Percentiles rank a stretch among this genome's conserved stretches.
phyloP scores from a whole-genome alignment of 2,888 invertebrate genomes.

The Rhimphoctona megacephalus region DNA sequence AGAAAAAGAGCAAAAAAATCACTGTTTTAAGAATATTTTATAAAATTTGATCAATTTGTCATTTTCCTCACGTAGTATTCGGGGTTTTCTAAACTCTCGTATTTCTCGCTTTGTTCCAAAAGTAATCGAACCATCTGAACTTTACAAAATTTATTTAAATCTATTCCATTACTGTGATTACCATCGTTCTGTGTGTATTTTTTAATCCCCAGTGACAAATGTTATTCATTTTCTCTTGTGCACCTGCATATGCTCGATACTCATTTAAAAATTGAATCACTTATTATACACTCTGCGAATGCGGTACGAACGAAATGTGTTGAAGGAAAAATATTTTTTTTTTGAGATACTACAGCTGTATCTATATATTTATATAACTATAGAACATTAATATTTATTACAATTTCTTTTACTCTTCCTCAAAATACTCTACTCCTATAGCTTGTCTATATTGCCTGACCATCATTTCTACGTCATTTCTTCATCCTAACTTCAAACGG shows the following conservation, averaged over 20 bases:
- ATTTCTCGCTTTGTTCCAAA: background rate
- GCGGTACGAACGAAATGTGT: conserved; percentile 19
- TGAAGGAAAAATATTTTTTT: conserved; percentile 28
- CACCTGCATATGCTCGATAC: conserved; percentile 24
- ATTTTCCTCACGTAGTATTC: background rate
- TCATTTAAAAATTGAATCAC: conserved; percentile 34
- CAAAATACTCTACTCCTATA: conserved; percentile 19
- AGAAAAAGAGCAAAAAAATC: background rate
- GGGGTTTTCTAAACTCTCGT: background rate
- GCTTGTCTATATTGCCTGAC: conserved; percentile 24
- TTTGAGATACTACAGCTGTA: background rate
- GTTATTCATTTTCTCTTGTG: conserved; percentile 27
- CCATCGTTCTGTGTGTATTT: background rate
- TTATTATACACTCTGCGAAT: conserved; percentile 12
- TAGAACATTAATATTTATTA: conserved; percentile 45
- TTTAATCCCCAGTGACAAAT: conserved; percentile 9
- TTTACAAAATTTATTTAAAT: background rate
- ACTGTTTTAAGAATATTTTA: background rate
- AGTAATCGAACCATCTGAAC: too few relatives aligned
- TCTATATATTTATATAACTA: background rate
- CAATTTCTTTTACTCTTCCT: conserved; percentile 49
- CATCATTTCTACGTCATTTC: conserved; percentile 31
- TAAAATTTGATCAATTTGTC: background rate
- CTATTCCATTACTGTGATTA: background rate
- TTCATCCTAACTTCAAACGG: background rate